Evolutionary conservation across 2,888 invertebrate genomes (phyloP), one percentile per base, ranked within the genome.

Genomic region (Acrobasis suavella): DNA sequence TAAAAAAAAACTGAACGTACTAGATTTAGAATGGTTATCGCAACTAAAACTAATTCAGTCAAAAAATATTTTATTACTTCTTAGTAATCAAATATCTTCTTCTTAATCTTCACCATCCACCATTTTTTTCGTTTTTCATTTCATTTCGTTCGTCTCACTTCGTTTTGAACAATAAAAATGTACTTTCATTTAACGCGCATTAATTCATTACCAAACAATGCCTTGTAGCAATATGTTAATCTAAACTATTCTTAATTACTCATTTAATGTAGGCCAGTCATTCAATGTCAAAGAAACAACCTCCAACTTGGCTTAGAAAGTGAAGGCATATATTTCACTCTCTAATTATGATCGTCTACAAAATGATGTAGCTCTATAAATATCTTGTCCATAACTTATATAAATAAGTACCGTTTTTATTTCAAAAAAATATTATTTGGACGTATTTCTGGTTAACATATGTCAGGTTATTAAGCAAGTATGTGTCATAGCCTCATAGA

Each of bases 341-440:
- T 42, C 42, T 46, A 56, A 56, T 42, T 42, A 16, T 16, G 42
- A 42, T 56, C 42, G 56, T 56, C 56, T 56, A 42, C 42, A 8
- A 42, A 22, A 56, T 22, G 68, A 60, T 62, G 68, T 69, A 72
- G 58, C 12, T 46, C n/a, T 46, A 46, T 46, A 46, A 14, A 46
- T n/a, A 46, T 7, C 12, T 14, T 46, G 46, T 3, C 46, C n/a
- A 14, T 46, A 14, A 14, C 46, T 6, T 14, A 12, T 2, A 14
- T 6, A 14, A 6, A 3, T 42, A 12, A 12, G 5, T 42, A 14
- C 42, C 42, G n/a, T n/a, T 46, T 14, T 46, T n/a, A 2, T 42
- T 14, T 46, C 0, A 46, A n/a, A 5, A 14, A 46, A 46, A 46
- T 46, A 14, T 3, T 32, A 0, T 46, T 46, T 46, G 14, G n/a